A percentile compares a stretch with the other conserved stretches of the same genome.
Conservation (phyloP, 2,113 vertebrate species). For the Cebus imitator region DNA sequence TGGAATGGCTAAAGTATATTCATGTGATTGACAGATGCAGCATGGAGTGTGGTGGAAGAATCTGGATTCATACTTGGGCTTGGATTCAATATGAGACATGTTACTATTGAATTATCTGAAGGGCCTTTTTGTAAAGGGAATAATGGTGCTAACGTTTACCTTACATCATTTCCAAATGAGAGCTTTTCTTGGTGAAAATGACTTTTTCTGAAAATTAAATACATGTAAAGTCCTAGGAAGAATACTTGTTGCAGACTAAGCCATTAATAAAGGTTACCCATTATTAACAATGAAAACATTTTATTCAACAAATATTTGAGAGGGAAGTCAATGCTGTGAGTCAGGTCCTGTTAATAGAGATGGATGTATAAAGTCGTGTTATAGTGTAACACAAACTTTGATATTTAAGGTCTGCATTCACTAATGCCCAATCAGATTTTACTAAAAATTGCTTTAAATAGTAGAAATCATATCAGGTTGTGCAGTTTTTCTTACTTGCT, state of each 20-base stretch:
- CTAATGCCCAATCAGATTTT: not conserved
- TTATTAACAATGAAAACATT: slow-evolving; percentile 40
- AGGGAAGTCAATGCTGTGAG: not conserved
- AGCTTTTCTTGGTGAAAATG: slow-evolving; percentile 49
- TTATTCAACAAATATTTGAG: slow-evolving; percentile 18
- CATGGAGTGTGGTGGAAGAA: not conserved
- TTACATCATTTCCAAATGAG: slow-evolving; percentile 17
- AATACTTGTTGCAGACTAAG: slow-evolving; percentile 19
- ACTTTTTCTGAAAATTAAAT: slow-evolving; percentile 6
- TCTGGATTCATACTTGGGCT: slow-evolving; percentile 1
- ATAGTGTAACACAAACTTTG: not conserved
- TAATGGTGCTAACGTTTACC: not conserved
- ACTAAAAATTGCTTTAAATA: not conserved
- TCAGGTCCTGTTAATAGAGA: not conserved
- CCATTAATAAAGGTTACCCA: not conserved
- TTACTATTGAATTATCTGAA: not conserved
- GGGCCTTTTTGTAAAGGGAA: not conserved
- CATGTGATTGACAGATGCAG: not conserved
- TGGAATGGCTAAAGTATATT: not conserved
- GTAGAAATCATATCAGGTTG: not conserved
- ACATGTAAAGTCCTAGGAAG: not conserved
- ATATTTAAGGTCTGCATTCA: not conserved
- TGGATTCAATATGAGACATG: slow-evolving; percentile 17
- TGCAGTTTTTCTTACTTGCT: not conserved
- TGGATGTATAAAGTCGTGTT: not conserved